Percentiles rank a stretch among this genome's conserved stretches.
phyloP scores from a whole-genome alignment of 2,888 invertebrate species.

The Eupithecia centaureata region DNA sequence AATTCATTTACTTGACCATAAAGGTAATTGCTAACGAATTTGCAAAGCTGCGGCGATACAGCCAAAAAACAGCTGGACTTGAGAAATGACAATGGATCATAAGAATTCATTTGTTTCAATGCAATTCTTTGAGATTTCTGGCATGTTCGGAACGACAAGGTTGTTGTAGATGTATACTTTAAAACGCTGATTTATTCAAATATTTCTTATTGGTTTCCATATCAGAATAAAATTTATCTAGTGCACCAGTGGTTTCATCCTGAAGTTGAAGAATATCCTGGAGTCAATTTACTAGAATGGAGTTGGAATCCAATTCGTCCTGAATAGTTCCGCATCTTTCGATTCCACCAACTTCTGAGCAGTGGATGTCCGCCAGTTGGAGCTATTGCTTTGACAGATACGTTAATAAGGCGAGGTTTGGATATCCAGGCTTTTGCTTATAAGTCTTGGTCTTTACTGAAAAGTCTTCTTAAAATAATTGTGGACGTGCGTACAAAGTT shows the following conservation, averaged over 20 bases:
- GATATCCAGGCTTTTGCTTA: not conserved
- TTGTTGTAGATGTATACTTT: not conserved
- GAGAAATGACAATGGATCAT: too few species aligned
- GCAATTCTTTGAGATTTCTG: not conserved
- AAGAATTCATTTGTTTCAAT: not conserved
- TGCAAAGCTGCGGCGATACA: too few species aligned
- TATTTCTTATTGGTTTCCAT: not conserved
- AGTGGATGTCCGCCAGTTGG: not conserved
- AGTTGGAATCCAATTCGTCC: slow-evolving; percentile 8
- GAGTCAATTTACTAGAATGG: slow-evolving; percentile 11
- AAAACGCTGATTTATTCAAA: slow-evolving; percentile 1
- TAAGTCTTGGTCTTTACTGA: not conserved
- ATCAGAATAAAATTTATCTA: not conserved
- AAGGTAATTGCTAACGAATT: too few species aligned
- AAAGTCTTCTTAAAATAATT: too few species aligned
- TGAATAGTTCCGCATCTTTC: slow-evolving; percentile 6
- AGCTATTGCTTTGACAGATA: not conserved
- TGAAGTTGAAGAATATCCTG: not conserved
- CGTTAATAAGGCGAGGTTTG: not conserved
- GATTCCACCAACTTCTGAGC: not conserved
- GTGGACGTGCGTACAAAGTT: too few species aligned
- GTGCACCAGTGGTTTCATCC: not conserved
- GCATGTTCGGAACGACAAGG: not conserved
- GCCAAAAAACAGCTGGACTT: too few species aligned
- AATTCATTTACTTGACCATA: too few species aligned